Evolutionary conservation across 2,113 vertebrate genomes (phyloP).

Genomic region (Irena cyanogastra): DNA sequence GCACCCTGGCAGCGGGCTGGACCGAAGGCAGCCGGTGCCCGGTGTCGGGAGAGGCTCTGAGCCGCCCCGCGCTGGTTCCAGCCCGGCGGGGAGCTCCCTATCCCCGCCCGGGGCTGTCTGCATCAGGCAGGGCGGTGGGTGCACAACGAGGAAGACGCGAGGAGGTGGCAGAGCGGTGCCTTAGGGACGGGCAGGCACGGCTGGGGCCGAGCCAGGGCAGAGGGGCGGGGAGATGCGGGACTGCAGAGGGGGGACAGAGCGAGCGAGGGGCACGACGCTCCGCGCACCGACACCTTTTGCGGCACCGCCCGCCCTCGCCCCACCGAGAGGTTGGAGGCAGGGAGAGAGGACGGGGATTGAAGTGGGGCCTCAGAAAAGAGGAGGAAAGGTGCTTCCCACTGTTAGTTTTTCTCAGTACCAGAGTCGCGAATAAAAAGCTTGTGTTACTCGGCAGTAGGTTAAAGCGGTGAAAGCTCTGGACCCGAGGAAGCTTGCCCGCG

Average conservation of each 20-base stretch:
- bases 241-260: accelerated
- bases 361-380: not conserved
- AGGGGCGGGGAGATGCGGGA: no score
- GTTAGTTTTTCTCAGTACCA: not conserved
- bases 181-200: not conserved
- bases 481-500: not conserved
- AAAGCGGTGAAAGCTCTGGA: not conserved
- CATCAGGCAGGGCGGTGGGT: accelerated
- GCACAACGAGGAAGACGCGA: not conserved
- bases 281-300: accelerated
- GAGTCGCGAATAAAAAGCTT: not conserved
- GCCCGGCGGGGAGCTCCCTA: not conserved
- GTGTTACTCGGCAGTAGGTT: not conserved
- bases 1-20: accelerated
- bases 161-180: not conserved
- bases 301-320: accelerated
- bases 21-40: accelerated
- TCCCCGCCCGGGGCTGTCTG: no score
- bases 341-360: not conserved
- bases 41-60: no score
- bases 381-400: not conserved
- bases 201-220: not conserved
- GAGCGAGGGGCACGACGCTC: accelerated
- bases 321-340: accelerated
- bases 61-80: not conserved